Percentiles rank a stretch among this genome's conserved stretches.
phyloP scores from a whole-genome alignment of 92 coral and sea anemone genomes.

The Scolanthus callimorphus region DNA sequence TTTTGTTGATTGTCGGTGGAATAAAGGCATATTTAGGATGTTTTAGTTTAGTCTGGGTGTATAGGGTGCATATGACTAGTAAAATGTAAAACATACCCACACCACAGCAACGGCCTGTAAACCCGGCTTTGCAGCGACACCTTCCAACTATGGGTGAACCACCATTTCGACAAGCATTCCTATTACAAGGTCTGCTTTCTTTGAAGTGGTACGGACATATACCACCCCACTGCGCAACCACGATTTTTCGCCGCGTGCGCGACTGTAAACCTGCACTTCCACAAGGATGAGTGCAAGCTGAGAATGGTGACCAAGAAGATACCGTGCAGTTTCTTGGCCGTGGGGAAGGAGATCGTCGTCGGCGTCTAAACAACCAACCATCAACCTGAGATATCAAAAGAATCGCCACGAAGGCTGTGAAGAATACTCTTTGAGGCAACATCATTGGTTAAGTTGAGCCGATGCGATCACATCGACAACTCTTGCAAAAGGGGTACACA shows the following conservation, averaged over 20 bases:
- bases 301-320: conserved; percentile 47
- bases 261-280: conserved; percentile 47
- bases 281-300: conserved; percentile 45
- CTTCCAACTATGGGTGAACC: conserved; percentile 24
- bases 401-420: too few species aligned
- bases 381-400: too few species aligned
- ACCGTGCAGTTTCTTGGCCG: conserved; percentile 58
- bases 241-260: conserved; percentile 40
- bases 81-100: too few species aligned
- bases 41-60: too few species aligned
- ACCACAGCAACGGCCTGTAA: too few species aligned
- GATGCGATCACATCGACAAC: too few species aligned
- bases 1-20: too few species aligned
- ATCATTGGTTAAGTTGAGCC: too few species aligned
- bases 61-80: too few species aligned
- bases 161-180: conserved; percentile 36
- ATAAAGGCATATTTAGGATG: too few species aligned
- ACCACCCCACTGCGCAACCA: conserved; percentile 44
- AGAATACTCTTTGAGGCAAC: too few species aligned
- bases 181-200: conserved; percentile 34
- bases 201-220: conserved; percentile 30
- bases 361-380: conserved; percentile 12
- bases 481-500: too few species aligned
- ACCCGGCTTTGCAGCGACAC: conserved; percentile 41
- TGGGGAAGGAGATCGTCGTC: conserved; percentile 62